Conservation (phyloP, 1,140 invertebrate species). For the Eriosoma lanigerum region DNA sequence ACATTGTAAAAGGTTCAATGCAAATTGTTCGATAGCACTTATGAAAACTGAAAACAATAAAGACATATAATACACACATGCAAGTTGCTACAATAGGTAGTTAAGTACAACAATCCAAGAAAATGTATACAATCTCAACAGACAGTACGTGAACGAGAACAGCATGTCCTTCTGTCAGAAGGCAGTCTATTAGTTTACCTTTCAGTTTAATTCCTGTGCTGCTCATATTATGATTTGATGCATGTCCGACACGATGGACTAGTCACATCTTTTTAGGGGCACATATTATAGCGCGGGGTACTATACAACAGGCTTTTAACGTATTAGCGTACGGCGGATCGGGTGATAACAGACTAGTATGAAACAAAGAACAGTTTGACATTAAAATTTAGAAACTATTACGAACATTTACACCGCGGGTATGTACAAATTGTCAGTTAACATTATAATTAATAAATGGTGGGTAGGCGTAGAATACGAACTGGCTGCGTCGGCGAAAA, state of each 20-base stretch:
- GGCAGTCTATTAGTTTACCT: constrained; percentile 25
- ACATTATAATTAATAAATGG: no score
- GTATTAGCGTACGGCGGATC: neutral
- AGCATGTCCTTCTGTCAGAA: no score
- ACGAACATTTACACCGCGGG: no score
- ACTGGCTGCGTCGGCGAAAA: no score
- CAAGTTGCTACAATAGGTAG: no score
- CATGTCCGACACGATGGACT: constrained; percentile 40
- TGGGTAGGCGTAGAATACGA: no score
- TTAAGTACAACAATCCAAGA: no score
- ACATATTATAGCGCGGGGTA: neutral
- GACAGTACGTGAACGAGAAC: no score
- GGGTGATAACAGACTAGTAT: no score
- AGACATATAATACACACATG: neutral
- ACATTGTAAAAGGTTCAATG: constrained; percentile 28
- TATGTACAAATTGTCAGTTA: no score
- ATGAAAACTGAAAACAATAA: constrained; percentile 6
- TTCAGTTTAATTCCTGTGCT: neutral
- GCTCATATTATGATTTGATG: constrained; percentile 44
- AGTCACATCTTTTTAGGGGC: constrained; percentile 27
- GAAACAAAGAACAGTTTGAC: no score
- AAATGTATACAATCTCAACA: neutral
- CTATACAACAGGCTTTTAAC: neutral
- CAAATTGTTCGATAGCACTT: constrained; percentile 10
- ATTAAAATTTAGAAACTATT: no score